phyloP scores from a whole-genome alignment of 2,113 vertebrate species.

The Cavia porcellus region DNA sequence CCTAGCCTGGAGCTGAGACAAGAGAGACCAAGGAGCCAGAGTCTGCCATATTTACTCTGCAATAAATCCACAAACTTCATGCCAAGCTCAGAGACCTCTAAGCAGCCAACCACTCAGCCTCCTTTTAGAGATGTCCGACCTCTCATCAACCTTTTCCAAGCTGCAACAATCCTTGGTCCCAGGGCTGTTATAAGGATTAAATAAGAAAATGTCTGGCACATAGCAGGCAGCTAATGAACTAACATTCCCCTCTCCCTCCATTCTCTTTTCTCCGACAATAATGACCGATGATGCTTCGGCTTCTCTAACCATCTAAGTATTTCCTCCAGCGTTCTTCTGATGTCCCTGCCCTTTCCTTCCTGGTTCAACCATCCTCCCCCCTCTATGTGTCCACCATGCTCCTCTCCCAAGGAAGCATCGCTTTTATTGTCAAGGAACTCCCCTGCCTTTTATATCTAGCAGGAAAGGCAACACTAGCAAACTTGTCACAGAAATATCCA shows the following conservation, averaged over 20 bases:
- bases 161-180: conserved; percentile 45
- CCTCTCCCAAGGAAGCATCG: neutral
- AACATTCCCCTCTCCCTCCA: neutral
- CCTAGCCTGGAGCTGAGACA: conserved; percentile 35
- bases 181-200: conserved; percentile 51
- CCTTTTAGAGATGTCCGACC: neutral
- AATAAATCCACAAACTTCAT: conserved; percentile 32
- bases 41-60: conserved; percentile 44
- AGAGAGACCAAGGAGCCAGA: conserved; percentile 60
- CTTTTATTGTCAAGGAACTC: neutral
- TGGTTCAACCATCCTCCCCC: neutral
- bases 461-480: neutral
- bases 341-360: neutral
- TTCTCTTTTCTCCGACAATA: neutral
- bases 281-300: neutral
- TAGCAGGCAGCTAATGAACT: conserved; percentile 52
- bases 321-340: neutral
- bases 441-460: neutral
- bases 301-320: neutral
- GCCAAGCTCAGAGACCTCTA: conserved; percentile 51
- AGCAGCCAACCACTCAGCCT: conserved; percentile 63
- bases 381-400: neutral
- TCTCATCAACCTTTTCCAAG: conserved; percentile 56
- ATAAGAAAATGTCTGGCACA: conserved; percentile 17
- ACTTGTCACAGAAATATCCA: neutral